Evolutionary conservation across 2,888 invertebrate genomes (phyloP), one percentile per base, ranked within the genome.

Genomic region (Dioctria linearis): DNA sequence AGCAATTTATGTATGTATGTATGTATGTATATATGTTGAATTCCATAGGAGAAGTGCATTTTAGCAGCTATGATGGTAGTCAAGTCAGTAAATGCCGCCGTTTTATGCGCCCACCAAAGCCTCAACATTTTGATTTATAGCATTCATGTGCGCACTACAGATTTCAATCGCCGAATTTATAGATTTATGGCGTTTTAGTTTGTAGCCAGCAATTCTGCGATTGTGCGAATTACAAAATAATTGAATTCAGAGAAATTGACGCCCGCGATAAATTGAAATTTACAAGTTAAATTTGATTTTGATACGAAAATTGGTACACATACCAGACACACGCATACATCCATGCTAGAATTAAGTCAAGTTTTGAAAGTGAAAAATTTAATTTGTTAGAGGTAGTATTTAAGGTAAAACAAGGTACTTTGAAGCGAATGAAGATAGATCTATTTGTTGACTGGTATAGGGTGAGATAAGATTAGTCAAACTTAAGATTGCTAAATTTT

Each of bases 161-260:
- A 69, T 69, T 46, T 69, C 69, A 69, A 69, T 69, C 69, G 69
- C 51, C 69, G 69, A 69, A 69, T 69, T 69, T 69, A 51, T 69
- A 51, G 69, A 69, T 69, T 69, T 69, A 69, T 51, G 51, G 69
- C 11, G 37, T n/a, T 69, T 69, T 51, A 69, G 69, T 51, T n/a
- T 69, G 49, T 51, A 69, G 69, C 37, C 25, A 39, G 49, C 69
- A 25, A 69, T 9, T 69, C 69, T 6, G 3, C n/a, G 51, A 69
- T 51, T 25, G n/a, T 46, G 49, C 39, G 69, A 69, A 69, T 39
- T 8, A 4, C 37, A 39, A 65, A 40, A 8, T 37, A 69, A 69
- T 49, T 69, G 69, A 69, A 69, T 51, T 69, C 51, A 25, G 69
- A 51, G 54, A 54, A 54, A 54, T 54, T 54, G 54, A 54, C 54